Evolutionary conservation across 2,113 vertebrate species (phyloP), one percentile per base, ranked within the genome.

Genomic region (Crotalus helleri): DNA sequence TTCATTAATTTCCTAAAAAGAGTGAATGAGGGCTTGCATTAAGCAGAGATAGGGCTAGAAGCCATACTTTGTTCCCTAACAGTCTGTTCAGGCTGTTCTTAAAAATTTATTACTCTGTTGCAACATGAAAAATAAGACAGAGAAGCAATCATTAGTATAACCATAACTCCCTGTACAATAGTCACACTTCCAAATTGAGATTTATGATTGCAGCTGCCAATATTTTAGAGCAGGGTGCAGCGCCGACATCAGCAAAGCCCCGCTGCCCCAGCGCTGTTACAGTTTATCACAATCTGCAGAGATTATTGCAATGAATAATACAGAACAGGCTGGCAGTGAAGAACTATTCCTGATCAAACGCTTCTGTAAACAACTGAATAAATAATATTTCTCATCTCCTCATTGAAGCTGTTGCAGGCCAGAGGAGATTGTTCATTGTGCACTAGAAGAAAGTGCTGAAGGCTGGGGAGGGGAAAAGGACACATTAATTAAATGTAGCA

Each of bases 101-200:
- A 98, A 98, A 98, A 98, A 98, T 98, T 98, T 98, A 98, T 98
- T 97, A 97, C 98, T 98, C 96, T 96, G 98, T 97, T 97, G 97
- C 97, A 98, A 98, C 97, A 98, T 97, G 98, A 98, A 98, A 98
- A 98, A 98, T 98, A 98, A 96, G 96, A 97, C 97, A 96, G 97
- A 97, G 97, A 97, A 97, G 97, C 97, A 97, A 97, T 98, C 98
- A 98, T 98, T 98, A 98, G 97, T 96, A 94, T 96, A 94, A 97
- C 97, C 97, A 97, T 97, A 97, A 97, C 96, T 98, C 97, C 98
- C 98, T 96, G 89, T 96, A 97, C 97, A 96, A 97, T 95, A 97
- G 97, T 96, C 96, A 96, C 97, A 97, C 97, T 98, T 97, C 96
- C 97, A 98, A 97, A 98, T 98, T 98, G 97, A 98, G 98, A 98